phyloP scores from a whole-genome alignment of 2,888 invertebrate species.

The Campoletis raptor region DNA sequence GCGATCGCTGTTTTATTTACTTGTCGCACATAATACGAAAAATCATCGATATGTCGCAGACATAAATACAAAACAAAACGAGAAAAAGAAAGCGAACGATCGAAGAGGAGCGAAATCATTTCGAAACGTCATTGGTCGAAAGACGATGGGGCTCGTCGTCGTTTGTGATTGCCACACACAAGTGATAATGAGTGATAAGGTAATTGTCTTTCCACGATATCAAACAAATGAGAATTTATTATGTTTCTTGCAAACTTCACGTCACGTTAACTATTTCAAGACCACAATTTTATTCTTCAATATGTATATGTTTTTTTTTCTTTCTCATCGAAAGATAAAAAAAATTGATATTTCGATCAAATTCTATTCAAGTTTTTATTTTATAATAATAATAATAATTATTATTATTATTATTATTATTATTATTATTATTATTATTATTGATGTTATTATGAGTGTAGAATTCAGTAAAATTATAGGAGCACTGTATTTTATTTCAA shows the following conservation, averaged over 20 bases:
- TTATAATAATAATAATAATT: too few relatives aligned
- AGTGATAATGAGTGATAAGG: constrained; percentile 53
- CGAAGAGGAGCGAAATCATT: constrained; percentile 39
- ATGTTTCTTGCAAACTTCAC: constrained; percentile 30
- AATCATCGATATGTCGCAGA: constrained; percentile 14
- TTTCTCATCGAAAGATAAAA: background rate
- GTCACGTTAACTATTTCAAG: constrained; percentile 28
- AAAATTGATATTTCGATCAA: background rate
- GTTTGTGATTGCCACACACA: constrained; percentile 54
- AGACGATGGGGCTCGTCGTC: constrained; percentile 68
- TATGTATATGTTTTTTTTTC: background rate
- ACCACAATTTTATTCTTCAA: constrained; percentile 16
- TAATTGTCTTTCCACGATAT: constrained; percentile 54
- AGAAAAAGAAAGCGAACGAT: background rate
- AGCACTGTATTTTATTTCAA: background rate
- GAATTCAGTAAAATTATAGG: background rate
- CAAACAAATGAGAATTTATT: constrained; percentile 34
- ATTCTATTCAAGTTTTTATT: background rate
- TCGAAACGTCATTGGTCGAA: constrained; percentile 51
- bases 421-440: background rate
- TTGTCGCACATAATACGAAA: constrained; percentile 17
- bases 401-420: background rate
- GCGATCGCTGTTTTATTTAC: constrained; percentile 44
- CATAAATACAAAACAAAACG: background rate
- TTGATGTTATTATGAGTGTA: too few relatives aligned